Evolutionary conservation across 2,888 invertebrate species (phyloP).

Genomic region (Ceramica pisi): DNA sequence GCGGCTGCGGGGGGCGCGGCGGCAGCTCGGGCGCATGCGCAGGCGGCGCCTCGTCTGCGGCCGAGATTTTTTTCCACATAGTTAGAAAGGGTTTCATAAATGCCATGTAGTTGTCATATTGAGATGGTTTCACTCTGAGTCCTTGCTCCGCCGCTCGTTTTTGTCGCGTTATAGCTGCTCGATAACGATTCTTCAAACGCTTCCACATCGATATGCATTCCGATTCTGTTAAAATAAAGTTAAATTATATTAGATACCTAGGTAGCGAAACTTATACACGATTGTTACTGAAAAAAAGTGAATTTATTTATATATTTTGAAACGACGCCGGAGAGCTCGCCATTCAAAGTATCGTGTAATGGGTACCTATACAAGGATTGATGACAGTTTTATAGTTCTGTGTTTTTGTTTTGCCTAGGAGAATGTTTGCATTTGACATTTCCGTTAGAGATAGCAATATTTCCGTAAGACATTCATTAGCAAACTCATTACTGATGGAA

Average conservation of each 20-base stretch:
- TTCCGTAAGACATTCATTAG: no score
- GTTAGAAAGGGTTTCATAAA: slow-evolving; percentile 24
- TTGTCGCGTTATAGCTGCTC: background rate
- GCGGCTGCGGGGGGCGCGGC: background rate
- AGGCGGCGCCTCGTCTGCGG: background rate
- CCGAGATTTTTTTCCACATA: background rate
- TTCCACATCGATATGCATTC: slow-evolving; percentile 26
- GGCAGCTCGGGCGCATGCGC: background rate
- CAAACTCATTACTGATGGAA: no score
- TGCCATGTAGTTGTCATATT: slow-evolving; percentile 30
- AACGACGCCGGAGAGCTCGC: background rate
- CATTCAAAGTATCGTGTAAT: no score
- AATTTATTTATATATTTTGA: no score
- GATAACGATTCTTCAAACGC: slow-evolving; percentile 1
- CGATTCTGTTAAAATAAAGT: slow-evolving; percentile 27
- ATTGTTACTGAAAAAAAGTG: background rate
- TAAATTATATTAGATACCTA: background rate
- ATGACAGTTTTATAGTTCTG: no score
- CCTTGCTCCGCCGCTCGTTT: background rate
- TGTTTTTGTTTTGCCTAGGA: no score
- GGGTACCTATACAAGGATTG: no score
- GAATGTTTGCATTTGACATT: no score
- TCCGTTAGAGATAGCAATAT: no score
- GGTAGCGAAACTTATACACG: background rate
- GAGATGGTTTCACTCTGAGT: slow-evolving; percentile 6